Base-by-base conservation (phyloP, 2,797 vertebrate species). In the Sebastes kiyomatsui region DNA sequence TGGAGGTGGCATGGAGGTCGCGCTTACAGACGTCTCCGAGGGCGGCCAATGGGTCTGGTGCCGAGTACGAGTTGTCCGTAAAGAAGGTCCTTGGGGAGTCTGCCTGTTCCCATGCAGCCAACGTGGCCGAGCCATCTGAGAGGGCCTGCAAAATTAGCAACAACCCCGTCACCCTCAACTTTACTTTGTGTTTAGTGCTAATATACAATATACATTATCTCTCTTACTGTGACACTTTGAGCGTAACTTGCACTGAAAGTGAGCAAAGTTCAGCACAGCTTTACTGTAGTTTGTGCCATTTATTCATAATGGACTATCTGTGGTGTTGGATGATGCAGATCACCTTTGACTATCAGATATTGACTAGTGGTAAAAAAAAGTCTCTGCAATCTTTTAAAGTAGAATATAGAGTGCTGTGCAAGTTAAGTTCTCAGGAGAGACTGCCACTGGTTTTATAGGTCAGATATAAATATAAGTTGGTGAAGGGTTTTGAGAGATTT, bases 391-490 rank as follows among this genome's bases (percentile, higher is more conserved):
- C 13, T 25, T 65, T 70, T 13, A 27, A 38, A 66, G 18, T n/a
- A 18, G 46, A 30, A 27, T 7, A 18, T 5, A 32, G 13, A 32
- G 10, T 46, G 20, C 7, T 35, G 4, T 20, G 30, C 62, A 55
- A 64, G 1, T 18, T 25, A 18, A 67, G 67, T 7, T 58, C 69
- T 67, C 68, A 35, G 54, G 38, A 78, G 72, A 81, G 67, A 52
- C 60, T 71, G 20, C 2, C 20, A 20, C 35, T 75, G 35, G 54
- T 77, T 92, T 87, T 85, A 74, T 79, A 86, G 80, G 86, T 88
- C 86, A 84, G 33, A 81, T 87, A 78, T 90, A 87, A 90, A 92
- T 76, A 85, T 46, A 86, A 83, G 55, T 70, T 58, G 74, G 67
- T 79, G 22, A 83, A 75, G 49, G 66, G 67, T 49, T 83, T 77